Conservation (phyloP, 2,113 vertebrate genomes). For the Laticauda laticaudata region DNA sequence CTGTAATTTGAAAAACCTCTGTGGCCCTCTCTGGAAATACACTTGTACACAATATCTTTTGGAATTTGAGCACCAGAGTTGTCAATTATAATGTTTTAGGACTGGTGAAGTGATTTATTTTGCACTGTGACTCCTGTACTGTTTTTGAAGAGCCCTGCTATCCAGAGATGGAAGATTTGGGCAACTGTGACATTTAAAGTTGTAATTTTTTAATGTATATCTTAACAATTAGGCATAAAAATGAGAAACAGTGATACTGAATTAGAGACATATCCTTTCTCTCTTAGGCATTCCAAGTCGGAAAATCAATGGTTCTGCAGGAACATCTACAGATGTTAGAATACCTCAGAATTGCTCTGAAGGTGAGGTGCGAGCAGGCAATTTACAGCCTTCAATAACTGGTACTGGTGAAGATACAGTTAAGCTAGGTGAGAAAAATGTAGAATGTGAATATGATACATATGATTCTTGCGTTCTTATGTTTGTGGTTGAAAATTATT, state of each 20-base stretch:
- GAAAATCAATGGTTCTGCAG: slow-evolving; percentile 70
- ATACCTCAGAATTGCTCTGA: slow-evolving; percentile 74
- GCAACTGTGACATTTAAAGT: not conserved
- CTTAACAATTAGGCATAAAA: not conserved
- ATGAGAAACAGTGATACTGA: not conserved
- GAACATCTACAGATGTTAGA: slow-evolving; percentile 70
- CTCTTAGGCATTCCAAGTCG: slow-evolving; percentile 82
- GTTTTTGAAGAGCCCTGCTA: not conserved
- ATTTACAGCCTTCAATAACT: slow-evolving; percentile 74
- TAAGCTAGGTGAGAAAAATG: slow-evolving; percentile 75
- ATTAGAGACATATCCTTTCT: not conserved
- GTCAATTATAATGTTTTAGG: not conserved
- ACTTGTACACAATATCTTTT: not conserved
- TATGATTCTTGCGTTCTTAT: not conserved
- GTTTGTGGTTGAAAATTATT: not conserved
- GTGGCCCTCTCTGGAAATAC: not conserved
- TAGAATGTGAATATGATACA: not conserved
- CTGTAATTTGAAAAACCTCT: not conserved
- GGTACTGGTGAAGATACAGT: slow-evolving; percentile 74
- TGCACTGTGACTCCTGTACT: not conserved
- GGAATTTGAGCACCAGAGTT: not conserved
- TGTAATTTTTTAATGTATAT: not conserved
- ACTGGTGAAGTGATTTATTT: not conserved
- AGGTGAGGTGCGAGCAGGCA: slow-evolving; percentile 68
- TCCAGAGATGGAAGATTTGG: not conserved